Conservation (phyloP, 2,113 vertebrate species). For the Macrotis lagotis region DNA sequence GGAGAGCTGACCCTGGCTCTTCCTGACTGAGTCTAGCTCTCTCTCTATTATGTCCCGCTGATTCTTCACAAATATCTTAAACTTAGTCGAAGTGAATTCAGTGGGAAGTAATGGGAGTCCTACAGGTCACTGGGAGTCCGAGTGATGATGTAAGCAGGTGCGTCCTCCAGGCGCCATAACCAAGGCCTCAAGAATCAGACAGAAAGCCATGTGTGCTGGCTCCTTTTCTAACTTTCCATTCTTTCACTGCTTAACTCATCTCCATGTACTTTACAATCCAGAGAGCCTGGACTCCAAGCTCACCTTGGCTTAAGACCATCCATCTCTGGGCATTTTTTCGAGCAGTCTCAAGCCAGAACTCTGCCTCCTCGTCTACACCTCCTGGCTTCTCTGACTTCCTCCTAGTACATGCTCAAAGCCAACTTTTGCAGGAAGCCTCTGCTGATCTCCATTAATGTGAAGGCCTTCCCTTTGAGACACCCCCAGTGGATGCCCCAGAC, state of each 20-base stretch:
- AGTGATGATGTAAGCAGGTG: neutral
- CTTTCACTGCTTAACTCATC: neutral
- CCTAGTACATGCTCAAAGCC: neutral
- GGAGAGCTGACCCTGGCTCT: neutral
- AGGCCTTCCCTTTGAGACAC: neutral
- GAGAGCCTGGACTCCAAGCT: neutral
- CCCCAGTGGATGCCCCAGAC: neutral
- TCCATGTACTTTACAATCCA: neutral
- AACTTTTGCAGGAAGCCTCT: neutral
- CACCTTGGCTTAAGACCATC: neutral
- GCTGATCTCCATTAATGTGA: neutral
- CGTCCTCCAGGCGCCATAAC: neutral
- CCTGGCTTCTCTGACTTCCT: neutral
- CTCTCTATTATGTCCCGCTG: neutral
- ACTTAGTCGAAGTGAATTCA: conserved; percentile 44
- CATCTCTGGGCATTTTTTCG: neutral
- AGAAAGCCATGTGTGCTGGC: neutral
- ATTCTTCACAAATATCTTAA: conserved; percentile 7
- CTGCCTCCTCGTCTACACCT: neutral
- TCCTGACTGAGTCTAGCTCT: neutral
- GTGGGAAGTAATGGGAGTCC: conserved; percentile 8
- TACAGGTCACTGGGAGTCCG: conserved; percentile 16
- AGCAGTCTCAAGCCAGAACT: neutral
- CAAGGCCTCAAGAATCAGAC: neutral
- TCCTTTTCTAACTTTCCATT: neutral